These are phyloP conservation scores for Denticeps clupeoides DNA, from an alignment of 2,797 vertebrate species.

Conservation along the genomic window DNA sequence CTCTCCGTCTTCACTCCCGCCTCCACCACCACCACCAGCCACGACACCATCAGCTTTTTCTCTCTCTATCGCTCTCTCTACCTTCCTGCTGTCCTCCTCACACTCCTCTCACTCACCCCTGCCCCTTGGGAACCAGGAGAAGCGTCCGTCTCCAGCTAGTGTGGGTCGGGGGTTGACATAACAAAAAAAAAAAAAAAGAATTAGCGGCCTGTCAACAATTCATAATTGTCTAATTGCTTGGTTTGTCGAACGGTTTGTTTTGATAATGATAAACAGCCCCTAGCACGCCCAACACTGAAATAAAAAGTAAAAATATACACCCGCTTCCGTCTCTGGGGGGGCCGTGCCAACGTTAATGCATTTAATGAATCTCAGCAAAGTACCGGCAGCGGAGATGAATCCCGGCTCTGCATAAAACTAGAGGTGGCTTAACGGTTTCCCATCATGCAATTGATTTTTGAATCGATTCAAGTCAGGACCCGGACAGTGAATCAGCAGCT, in stretches of 20 bases:
- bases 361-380: constrained; percentile 34
- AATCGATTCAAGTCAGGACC: background rate
- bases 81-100: constrained; percentile 25
- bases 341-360: constrained; percentile 43
- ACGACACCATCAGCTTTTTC: background rate
- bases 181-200: background rate
- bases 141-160: background rate
- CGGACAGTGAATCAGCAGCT: background rate
- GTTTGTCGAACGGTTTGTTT: constrained; percentile 66
- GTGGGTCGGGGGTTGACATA: background rate
- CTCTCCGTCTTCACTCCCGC: no score
- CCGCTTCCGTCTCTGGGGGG: constrained; percentile 44
- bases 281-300: constrained; percentile 36
- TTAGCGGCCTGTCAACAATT: constrained; percentile 60
- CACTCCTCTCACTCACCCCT: constrained; percentile 26
- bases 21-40: constrained; percentile 3
- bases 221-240: constrained; percentile 64
- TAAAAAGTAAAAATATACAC: no score
- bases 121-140: constrained; percentile 11
- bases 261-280: constrained; percentile 54
- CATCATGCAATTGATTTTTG: background rate
- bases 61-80: constrained; percentile 1
- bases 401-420: constrained; percentile 1
- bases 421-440: background rate
- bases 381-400: constrained; percentile 31